Percentiles rank a stretch among this genome's conserved stretches.
Evolutionary conservation across 2,113 vertebrate genomes (phyloP).

Genomic region (Oncorhynchus clarkii): DNA sequence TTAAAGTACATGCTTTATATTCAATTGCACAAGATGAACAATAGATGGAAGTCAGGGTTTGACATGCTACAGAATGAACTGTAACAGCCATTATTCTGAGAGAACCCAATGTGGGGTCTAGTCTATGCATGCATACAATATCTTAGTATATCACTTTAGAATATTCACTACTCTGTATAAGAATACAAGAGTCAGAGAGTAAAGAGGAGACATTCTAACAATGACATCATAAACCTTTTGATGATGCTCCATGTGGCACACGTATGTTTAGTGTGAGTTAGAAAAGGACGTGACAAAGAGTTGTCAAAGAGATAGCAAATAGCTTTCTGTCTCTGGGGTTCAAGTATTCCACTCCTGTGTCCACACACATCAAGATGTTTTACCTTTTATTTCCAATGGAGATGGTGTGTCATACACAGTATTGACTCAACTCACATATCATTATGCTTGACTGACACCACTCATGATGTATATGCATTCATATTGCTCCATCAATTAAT

Average conservation of each 20-base stretch:
- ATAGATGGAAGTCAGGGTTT: no score
- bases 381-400: neutral
- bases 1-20: no score
- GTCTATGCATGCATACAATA: no score
- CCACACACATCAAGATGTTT: neutral
- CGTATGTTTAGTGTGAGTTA: conserved; percentile 43
- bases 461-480: neutral
- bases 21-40: no score
- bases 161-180: neutral
- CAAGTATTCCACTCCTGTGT: conserved; percentile 2
- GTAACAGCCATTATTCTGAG: no score
- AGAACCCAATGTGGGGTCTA: no score
- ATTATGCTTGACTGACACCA: neutral
- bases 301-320: conserved; percentile 59
- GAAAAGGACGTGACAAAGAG: conserved; percentile 43
- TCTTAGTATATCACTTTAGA: no score
- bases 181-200: conserved; percentile 15
- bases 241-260: conserved; percentile 19
- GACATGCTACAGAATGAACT: no score
- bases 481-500: no score
- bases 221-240: conserved; percentile 9
- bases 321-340: conserved; percentile 59
- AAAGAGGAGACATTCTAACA: conserved; percentile 4
- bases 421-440: neutral
- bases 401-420: neutral